Conservation (phyloP, 2,113 vertebrate species). For the Aythya baeri region DNA sequence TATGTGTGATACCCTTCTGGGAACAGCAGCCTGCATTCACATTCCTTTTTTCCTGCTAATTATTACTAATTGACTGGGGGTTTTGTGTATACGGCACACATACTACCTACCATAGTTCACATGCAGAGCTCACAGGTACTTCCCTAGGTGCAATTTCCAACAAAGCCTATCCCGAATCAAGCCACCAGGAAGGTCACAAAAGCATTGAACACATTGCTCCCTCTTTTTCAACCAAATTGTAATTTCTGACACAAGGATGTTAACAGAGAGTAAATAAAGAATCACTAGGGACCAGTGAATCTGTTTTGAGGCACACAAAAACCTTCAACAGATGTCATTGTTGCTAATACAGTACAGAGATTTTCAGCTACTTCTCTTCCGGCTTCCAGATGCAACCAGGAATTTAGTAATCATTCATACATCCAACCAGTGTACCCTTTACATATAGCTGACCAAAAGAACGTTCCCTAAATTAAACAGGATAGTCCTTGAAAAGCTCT, state of each 20-base stretch:
- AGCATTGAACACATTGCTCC: neutral
- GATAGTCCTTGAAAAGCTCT: neutral
- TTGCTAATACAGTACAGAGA: neutral
- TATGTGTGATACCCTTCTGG: neutral
- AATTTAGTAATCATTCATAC: neutral
- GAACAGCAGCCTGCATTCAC: neutral
- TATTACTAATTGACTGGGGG: neutral
- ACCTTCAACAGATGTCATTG: neutral
- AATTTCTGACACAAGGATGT: neutral
- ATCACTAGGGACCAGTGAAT: rapidly evolving
- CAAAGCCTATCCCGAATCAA: neutral
- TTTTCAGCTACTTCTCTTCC: neutral
- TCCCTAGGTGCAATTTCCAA: neutral
- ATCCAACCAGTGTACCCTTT: neutral
- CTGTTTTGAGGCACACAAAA: neutral
- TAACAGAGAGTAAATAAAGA: neutral
- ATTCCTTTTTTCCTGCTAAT: neutral
- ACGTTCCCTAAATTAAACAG: neutral
- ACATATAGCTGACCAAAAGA: neutral
- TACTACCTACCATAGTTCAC: neutral
- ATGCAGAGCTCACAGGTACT: neutral
- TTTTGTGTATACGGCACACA: no score
- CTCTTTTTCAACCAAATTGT: neutral
- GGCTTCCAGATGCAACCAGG: neutral
- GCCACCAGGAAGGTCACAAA: neutral